Base-by-base conservation (phyloP, 2,888 invertebrate genomes). In the Kryphioiulus occultus region DNA sequence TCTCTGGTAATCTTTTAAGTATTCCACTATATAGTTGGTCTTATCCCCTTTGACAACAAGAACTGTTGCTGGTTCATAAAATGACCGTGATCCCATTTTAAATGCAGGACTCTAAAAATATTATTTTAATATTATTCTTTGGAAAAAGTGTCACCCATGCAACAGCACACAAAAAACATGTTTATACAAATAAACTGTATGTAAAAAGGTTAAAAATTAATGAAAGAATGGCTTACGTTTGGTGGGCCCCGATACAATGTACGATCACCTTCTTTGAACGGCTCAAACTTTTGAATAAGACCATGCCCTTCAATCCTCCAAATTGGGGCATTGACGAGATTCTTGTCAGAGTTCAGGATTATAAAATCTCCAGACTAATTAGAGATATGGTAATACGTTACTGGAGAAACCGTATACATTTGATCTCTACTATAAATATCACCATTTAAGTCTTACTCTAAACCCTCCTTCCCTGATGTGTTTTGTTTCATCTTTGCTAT, bases 301-400 rank as follows among this genome's bases (percentile, higher is more conserved):
- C 94, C 94, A 91, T 94, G 94, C 83, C 95, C 96, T 91, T 98
- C 97, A 82, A 98, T 96, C 92, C 96, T 95, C 98, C 98, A 98
- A 90, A 98, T 95, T 9, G 96, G 94, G 10, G 97, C 97, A 94
- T 95, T 59, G 15, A 53, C 19, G 19, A 53, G 19, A 42, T 44
- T 32, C 83, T 88, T 88, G 39, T 88, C 88, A 0, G 88, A 83
- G 32, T 30, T 22, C 44, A 86, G 68, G 10, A 88, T 82, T n/a
- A 88, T 47, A 53, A 88, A 88, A 42, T 88, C 86, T 9, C 88
- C 88, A 42, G 35, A 53, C 86, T 88, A 22, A 10, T 17, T 35
- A 32, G 10, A 86, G 22, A 78, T 32, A 78, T 30, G 15, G 32
- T 7, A 85, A 39, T 0, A 17, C 19, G 19, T 85, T 85, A 84